phyloP scores from a whole-genome alignment of 2,113 vertebrate genomes.

The Chlamydotis undulata region DNA sequence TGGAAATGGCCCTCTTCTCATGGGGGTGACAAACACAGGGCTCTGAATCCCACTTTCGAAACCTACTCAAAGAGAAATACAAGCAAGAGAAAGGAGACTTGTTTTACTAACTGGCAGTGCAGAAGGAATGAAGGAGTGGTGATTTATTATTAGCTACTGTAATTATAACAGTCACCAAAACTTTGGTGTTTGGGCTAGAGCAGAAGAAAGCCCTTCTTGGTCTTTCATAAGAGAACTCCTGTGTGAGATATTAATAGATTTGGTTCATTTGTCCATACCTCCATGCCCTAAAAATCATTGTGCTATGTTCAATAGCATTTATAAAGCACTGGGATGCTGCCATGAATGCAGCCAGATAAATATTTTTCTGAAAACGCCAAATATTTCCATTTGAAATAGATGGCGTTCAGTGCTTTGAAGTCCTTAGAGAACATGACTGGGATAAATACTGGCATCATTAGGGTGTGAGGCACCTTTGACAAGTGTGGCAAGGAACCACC shows the following conservation, averaged over 20 bases:
- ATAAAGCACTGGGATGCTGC: neutral
- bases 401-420: neutral
- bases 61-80: neutral
- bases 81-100: neutral
- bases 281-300: neutral
- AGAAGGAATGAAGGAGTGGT: neutral
- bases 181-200: neutral
- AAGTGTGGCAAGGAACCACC: neutral
- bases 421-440: neutral
- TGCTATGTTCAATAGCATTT: neutral
- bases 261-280: neutral
- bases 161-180: neutral
- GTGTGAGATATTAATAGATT: neutral
- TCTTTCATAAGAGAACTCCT: neutral
- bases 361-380: neutral
- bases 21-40: fast-evolving
- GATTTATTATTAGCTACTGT: neutral
- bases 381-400: neutral
- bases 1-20: neutral
- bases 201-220: neutral
- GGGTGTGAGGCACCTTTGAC: neutral
- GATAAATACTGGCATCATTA: neutral
- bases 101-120: neutral
- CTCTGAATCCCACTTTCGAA: neutral
- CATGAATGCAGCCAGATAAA: neutral